A percentile compares a stretch with the other conserved stretches of the same genome.
Conservation (phyloP, 2,797 vertebrate species). For the Tadarida brasiliensis region DNA sequence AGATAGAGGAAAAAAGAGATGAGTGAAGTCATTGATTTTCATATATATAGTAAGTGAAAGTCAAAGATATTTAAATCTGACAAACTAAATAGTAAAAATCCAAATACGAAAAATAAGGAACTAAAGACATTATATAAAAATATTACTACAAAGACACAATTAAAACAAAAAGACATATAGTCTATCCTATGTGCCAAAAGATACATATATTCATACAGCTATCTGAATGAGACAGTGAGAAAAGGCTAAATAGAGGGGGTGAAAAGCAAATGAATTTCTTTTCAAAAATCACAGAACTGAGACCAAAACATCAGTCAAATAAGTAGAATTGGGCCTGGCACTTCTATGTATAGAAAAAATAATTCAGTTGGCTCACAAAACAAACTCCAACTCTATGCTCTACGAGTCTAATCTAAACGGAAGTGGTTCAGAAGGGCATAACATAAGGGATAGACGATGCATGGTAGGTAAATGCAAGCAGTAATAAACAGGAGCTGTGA, state of each 20-base stretch:
- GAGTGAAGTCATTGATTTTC: neutral
- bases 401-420: neutral
- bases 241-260: neutral
- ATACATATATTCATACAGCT: neutral
- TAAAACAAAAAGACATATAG: neutral
- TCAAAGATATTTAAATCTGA: neutral
- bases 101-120: neutral
- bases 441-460: neutral
- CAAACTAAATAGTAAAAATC: neutral
- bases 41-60: neutral
- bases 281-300: neutral
- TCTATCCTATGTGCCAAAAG: neutral
- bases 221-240: neutral
- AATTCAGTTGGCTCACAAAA: neutral
- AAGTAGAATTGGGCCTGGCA: neutral
- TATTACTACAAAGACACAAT: neutral
- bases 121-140: neutral
- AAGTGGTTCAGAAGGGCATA: neutral
- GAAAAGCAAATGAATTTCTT: neutral
- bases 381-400: neutral
- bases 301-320: neutral
- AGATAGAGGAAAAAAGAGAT: neutral
- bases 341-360: neutral
- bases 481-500: neutral
- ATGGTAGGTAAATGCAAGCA: neutral